Conservation (phyloP, 2,888 invertebrate species). For the Cataglyphis altisquamis region DNA sequence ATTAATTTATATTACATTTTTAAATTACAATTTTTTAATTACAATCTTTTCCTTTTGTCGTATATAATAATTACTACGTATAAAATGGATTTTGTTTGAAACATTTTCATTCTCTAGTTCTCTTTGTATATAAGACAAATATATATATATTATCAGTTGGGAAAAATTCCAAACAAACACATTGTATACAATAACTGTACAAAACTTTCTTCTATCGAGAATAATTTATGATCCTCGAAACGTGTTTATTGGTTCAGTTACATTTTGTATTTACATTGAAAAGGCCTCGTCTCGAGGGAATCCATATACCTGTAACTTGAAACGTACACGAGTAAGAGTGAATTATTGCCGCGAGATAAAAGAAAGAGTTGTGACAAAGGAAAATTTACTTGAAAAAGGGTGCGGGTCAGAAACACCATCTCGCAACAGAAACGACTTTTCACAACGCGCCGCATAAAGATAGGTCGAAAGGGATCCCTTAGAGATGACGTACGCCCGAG, state of each 20-base stretch:
- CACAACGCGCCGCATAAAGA: slow-evolving; percentile 68
- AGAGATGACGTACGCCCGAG: slow-evolving; percentile 72
- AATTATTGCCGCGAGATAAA: slow-evolving; percentile 51
- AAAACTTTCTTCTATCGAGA: not conserved
- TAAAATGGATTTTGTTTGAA: not conserved
- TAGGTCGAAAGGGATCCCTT: slow-evolving; percentile 66
- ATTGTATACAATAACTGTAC: not conserved
- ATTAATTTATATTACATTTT: not conserved
- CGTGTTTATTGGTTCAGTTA: slow-evolving; percentile 6
- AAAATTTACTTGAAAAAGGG: slow-evolving; percentile 36
- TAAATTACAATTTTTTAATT: not conserved
- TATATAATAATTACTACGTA: not conserved
- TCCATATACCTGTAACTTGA: slow-evolving; percentile 33
- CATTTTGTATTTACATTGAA: slow-evolving; percentile 43
- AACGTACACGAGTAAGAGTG: not conserved
- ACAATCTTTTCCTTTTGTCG: not conserved
- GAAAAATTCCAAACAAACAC: not conserved
- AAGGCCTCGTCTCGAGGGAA: slow-evolving; percentile 15
- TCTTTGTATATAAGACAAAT: not conserved
- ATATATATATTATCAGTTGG: too few relatives aligned
- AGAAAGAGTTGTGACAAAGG: slow-evolving; percentile 48
- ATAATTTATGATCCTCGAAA: not conserved
- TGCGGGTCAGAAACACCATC: slow-evolving; percentile 60
- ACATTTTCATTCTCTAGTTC: not conserved
- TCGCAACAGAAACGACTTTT: slow-evolving; percentile 49